Percentiles rank a stretch among this genome's conserved stretches.
Evolutionary conservation across 2,113 vertebrate genomes (phyloP).

Genomic region (Thunnus thynnus): DNA sequence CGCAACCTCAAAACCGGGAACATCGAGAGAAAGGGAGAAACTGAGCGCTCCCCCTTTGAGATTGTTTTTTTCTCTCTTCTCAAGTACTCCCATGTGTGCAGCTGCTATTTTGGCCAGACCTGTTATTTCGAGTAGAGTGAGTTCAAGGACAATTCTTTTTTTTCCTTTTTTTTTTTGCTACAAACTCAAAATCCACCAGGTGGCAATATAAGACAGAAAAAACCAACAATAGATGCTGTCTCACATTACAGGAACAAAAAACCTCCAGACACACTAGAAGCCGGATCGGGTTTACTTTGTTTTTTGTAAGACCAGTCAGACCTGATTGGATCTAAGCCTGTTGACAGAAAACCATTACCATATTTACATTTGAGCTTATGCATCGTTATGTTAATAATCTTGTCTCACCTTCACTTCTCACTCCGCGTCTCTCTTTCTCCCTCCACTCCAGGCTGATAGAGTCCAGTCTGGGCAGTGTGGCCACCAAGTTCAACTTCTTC

Average conservation of each 20-base stretch:
- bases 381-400: neutral
- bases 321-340: neutral
- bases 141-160: neutral
- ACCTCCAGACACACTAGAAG: neutral
- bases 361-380: neutral
- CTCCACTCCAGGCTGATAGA: constrained; percentile 90
- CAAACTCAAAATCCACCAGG: constrained; percentile 47
- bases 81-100: neutral
- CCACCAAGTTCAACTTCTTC: constrained; percentile 99
- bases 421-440: neutral
- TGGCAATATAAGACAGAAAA: constrained; percentile 10
- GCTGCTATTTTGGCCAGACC: neutral
- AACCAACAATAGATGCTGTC: neutral
- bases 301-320: neutral
- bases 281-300: neutral
- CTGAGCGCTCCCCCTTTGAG: neutral
- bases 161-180: neutral
- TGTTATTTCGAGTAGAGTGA: neutral
- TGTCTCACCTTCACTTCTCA: neutral
- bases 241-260: constrained; percentile 13
- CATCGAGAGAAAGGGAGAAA: neutral
- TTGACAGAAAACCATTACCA: neutral
- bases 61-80: neutral
- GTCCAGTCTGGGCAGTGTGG: constrained; percentile 96
- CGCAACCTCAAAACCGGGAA: neutral